Evolutionary conservation across 1,140 invertebrate genomes (phyloP).

Genomic region (Augochlora pura): DNA sequence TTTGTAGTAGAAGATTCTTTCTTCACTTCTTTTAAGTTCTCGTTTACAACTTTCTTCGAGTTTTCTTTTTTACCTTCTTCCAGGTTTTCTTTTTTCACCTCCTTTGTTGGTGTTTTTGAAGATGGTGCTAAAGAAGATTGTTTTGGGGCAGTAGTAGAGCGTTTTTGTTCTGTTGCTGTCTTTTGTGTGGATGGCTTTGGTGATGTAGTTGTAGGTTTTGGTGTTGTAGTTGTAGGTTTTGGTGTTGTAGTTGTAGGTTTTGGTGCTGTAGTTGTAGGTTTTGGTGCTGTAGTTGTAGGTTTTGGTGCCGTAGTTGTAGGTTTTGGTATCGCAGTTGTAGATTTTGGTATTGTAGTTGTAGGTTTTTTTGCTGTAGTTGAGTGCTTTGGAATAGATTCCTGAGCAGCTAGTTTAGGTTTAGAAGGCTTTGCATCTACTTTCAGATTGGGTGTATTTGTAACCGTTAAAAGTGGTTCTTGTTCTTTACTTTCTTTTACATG

Average conservation of each 20-base stretch:
- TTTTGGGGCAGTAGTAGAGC: constrained; percentile 34
- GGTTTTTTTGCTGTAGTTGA: constrained; percentile 48
- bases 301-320: constrained; percentile 37
- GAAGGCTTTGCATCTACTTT: constrained; percentile 56
- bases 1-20: constrained; percentile 2
- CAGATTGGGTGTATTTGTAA: constrained; percentile 14
- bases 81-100: constrained; percentile 10
- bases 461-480: constrained; percentile 1
- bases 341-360: constrained; percentile 45
- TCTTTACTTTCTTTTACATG: constrained; percentile 12
- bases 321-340: constrained; percentile 39
- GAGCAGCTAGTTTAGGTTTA: constrained; percentile 49
- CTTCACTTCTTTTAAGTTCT: constrained; percentile 6
- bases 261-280: constrained; percentile 31
- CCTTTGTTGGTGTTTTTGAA: constrained; percentile 11
- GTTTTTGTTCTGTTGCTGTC: constrained; percentile 2
- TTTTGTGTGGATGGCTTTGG: constrained; percentile 26
- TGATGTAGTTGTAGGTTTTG: background rate
- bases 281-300: constrained; percentile 29
- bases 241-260: constrained; percentile 37
- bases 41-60: constrained; percentile 15
- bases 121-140: background rate
- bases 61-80: constrained; percentile 14
- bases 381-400: constrained; percentile 36
- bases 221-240: constrained; percentile 32